Base-by-base conservation (phyloP, 2,888 invertebrate species). In the Caprella mutica region DNA sequence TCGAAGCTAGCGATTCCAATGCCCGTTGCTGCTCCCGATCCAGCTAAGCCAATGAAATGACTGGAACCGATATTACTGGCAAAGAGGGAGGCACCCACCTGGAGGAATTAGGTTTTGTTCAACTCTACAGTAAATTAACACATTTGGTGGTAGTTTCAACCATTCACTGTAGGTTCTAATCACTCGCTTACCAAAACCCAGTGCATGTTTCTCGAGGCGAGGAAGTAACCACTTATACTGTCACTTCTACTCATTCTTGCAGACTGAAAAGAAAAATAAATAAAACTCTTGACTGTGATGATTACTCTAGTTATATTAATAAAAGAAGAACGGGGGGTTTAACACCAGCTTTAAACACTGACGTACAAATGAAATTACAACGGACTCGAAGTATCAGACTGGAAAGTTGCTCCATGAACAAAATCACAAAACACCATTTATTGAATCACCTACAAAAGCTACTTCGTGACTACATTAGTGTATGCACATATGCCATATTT, bases 31-130 rank as follows among this genome's bases (percentile, higher is more conserved):
- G 75, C 75, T 4, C 75, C 75, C 1, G 74, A 73, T 4, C 75
- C 76, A 2, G 76, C 75, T 52, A 76, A 67, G 35, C 76, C 76
- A 58, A 76, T 75, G 67, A 76, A 76, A 67, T 76, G 76, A 43
- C 76, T 76, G 40, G 74, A 74, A 3, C 76, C 76, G 58, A 76
- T 76, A 67, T 76, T 76, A 54, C 74, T 74, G 21, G 76, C 76
- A 67, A 76, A 76, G 51, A 76, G 66, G 5, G 75, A 76, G 6
- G 75, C 74, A 17, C 75, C 76, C 4, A 76, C 72, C 74, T 74
- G 65, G 21, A 27, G 29, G 30, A 5, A 33, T n/a, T 24, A 19
- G 30, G 14, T 26, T 35, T 35, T 12, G n/a, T n/a, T n/a, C n/a
- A n/a, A n/a, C n/a, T n/a, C n/a, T n/a, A 33, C 33, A 9, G 9